Base-by-base conservation (phyloP, 2,113 vertebrate species). In the Aphyosemion australe region DNA sequence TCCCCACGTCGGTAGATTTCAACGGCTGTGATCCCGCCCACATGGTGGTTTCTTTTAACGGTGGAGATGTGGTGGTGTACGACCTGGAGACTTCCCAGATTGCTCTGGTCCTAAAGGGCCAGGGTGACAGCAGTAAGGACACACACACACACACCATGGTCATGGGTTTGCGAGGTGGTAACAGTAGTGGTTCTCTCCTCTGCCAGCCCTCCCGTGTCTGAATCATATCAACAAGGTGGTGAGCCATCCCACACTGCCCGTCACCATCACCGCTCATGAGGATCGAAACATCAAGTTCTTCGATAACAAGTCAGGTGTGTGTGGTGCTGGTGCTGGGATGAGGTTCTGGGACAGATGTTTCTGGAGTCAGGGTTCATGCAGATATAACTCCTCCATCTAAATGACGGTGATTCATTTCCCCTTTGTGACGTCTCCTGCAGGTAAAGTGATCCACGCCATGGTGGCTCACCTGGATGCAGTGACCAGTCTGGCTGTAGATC, bases 391-490 rank as follows among this genome's bases (percentile, higher is more conserved):
- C 3, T 26, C 26, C 26, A 26, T 26, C 26, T 26, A 5, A 26
- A n/a, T n/a, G 32, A 3, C 7, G 32, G 9, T 37, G 5, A 37
- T 42, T 8, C 8, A 13, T 34, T 34, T 50, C 31, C 42, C 14
- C 11, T 10, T 19, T 21, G 41, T 45, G 1, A 13, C n/a, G 1
- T 15, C 7, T 20, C 20, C 15, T 64, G 69, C 85, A 99, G 97
- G 97, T 92, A 98, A 99, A 93, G 92, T 95, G 88, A 95, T 98
- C 87, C 97, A 99, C 86, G 94, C 96, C 74, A 99, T 99, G 97
- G 96, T 99, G 88, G 97, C 97, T 90, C 97, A 99, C 79, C 94
- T 99, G 91, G 97, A 99, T 81, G 97, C 97, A 47, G 97, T 99
- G 69, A 99, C 97, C 88, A 97, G 96, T 87, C 92, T 99, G 91